These are phyloP conservation scores for Pterois miles DNA, from an alignment of 2,797 vertebrate genomes.

Conservation along the genomic window DNA sequence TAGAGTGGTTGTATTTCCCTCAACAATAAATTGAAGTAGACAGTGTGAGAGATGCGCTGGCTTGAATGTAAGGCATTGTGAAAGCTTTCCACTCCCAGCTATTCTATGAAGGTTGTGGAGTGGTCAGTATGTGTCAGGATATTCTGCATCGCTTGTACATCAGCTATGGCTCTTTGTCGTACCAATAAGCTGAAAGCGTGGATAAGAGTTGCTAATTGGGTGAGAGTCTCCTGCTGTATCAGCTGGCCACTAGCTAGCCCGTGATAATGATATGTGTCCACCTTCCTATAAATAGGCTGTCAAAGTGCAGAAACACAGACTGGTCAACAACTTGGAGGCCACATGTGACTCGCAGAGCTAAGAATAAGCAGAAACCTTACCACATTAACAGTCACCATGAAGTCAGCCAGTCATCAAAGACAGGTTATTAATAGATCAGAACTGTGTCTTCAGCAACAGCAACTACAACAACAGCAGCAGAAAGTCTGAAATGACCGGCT, in stretches of 20 bases:
- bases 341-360: slow-evolving; percentile 81
- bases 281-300: slow-evolving; percentile 73
- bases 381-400: slow-evolving; percentile 75
- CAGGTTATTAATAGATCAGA: slow-evolving; percentile 77
- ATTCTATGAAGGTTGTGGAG: slow-evolving; percentile 65
- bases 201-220: slow-evolving; percentile 79
- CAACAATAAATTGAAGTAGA: slow-evolving; percentile 76
- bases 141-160: slow-evolving; percentile 52
- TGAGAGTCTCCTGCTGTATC: slow-evolving; percentile 72
- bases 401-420: slow-evolving; percentile 79
- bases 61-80: slow-evolving; percentile 72
- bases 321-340: slow-evolving; percentile 76
- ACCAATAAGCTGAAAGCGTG: slow-evolving; percentile 53
- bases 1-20: slow-evolving; percentile 70
- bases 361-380: slow-evolving; percentile 85
- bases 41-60: slow-evolving; percentile 69
- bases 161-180: slow-evolving; percentile 45
- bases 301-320: slow-evolving; percentile 70
- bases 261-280: slow-evolving; percentile 77
- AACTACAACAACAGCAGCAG: slow-evolving; percentile 75
- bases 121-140: slow-evolving; percentile 56
- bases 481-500: slow-evolving; percentile 34
- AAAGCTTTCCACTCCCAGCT: slow-evolving; percentile 69
- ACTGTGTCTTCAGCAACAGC: slow-evolving; percentile 74
- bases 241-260: slow-evolving; percentile 61